phyloP scores from a whole-genome alignment of 2,888 invertebrate genomes.

The Calliphora vomitoria region DNA sequence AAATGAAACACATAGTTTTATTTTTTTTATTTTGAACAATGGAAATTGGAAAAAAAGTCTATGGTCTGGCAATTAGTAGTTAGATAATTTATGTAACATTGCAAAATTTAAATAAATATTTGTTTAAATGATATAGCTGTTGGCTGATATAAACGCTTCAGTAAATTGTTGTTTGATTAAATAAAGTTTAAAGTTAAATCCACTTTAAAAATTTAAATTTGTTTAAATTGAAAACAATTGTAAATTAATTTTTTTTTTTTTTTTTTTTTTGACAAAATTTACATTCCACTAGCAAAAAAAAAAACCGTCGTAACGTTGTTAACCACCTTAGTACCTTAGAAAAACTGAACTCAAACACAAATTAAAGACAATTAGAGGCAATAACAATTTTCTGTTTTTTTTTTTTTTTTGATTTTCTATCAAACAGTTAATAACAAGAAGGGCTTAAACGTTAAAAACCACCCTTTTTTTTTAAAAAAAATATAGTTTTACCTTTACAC shows the following conservation, averaged over 20 bases:
- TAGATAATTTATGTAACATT: conserved; percentile 58
- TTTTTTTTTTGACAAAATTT: background rate
- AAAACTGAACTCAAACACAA: conserved; percentile 67
- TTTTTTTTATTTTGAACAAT: background rate
- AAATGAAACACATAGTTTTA: conserved; percentile 8
- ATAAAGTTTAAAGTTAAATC: background rate
- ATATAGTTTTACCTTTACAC: conserved; percentile 33
- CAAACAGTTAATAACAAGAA: conserved; percentile 61
- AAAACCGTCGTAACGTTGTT: conserved; percentile 60
- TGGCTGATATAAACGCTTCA: conserved; percentile 49
- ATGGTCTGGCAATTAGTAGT: conserved; percentile 33
- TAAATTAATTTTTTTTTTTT: no score
- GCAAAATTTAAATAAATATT: conserved; percentile 8
- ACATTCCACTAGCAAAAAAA: conserved; percentile 1
- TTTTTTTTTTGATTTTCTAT: conserved; percentile 25
- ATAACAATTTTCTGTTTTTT: conserved; percentile 44
- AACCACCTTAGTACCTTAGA: conserved; percentile 53
- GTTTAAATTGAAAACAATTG: no score
- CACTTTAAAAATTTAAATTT: background rate
- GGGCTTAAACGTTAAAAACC: conserved; percentile 68
- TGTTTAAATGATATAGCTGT: background rate
- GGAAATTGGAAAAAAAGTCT: no score
- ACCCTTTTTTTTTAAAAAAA: conserved; percentile 35
- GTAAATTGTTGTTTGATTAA: conserved; percentile 12
- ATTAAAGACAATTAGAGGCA: conserved; percentile 70